Conservation (phyloP, 2,113 vertebrate genomes). For the Pteruthius melanotis region DNA sequence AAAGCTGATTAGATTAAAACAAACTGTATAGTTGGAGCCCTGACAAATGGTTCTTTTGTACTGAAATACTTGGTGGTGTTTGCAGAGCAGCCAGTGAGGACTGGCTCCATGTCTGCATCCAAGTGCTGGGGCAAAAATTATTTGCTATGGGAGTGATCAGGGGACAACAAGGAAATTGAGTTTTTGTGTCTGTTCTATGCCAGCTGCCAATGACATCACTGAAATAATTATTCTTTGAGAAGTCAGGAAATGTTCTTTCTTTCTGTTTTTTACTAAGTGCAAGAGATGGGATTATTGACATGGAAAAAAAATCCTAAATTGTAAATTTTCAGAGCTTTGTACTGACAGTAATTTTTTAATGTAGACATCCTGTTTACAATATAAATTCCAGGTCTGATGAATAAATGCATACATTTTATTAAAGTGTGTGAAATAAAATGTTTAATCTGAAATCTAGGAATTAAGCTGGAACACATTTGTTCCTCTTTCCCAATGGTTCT, state of each 20-base stretch:
- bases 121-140: neutral
- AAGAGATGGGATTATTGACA: neutral
- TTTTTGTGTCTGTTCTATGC: neutral
- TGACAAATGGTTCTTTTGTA: neutral
- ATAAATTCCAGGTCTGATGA: neutral
- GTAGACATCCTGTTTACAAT: neutral
- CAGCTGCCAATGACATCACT: neutral
- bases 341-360: neutral
- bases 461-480: neutral
- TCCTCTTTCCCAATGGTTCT: neutral
- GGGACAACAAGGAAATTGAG: neutral
- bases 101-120: neutral
- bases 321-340: neutral
- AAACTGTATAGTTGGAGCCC: neutral
- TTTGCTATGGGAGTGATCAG: neutral
- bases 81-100: neutral
- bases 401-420: neutral
- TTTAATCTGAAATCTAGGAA: neutral
- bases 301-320: neutral
- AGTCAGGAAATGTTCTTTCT: neutral
- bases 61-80: neutral
- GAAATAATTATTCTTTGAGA: neutral
- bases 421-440: neutral
- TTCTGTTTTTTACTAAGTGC: neutral
- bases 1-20: constrained; percentile 11